Percentiles rank a stretch among this genome's conserved stretches.
These are phyloP conservation scores for Melopsittacus undulatus DNA, from an alignment of 2,797 vertebrate species.

Conservation along the genomic window DNA sequence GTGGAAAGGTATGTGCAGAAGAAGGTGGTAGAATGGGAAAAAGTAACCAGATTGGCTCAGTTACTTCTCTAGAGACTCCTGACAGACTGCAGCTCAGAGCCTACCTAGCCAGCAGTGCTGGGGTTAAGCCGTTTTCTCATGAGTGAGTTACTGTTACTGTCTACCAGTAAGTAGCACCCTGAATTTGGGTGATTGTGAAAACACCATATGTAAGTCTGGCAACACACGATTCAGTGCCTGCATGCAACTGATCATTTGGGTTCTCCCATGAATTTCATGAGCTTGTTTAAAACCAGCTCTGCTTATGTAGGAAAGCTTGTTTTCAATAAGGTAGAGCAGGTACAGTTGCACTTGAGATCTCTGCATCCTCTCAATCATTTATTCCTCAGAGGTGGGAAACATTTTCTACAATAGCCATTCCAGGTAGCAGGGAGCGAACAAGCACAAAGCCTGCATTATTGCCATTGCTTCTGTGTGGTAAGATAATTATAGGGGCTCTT, in stretches of 20 bases:
- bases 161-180: background rate
- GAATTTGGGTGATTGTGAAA: background rate
- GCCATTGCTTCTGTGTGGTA: background rate
- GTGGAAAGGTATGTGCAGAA: background rate
- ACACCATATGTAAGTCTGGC: background rate
- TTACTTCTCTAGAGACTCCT: background rate
- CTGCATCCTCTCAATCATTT: background rate
- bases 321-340: background rate
- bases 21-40: background rate
- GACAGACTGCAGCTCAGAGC: background rate
- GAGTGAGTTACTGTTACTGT: background rate
- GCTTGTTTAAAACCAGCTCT: background rate
- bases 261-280: background rate
- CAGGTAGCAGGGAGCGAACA: background rate
- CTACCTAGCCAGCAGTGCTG: background rate
- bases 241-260: background rate
- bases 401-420: background rate
- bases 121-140: background rate
- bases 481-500: background rate
- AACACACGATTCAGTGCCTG: background rate
- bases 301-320: background rate
- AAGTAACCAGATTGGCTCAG: background rate
- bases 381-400: background rate
- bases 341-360: background rate
- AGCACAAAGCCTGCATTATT: background rate